Conservation (phyloP, 2,888 invertebrate genomes). For the Chymomyza caudatula region DNA sequence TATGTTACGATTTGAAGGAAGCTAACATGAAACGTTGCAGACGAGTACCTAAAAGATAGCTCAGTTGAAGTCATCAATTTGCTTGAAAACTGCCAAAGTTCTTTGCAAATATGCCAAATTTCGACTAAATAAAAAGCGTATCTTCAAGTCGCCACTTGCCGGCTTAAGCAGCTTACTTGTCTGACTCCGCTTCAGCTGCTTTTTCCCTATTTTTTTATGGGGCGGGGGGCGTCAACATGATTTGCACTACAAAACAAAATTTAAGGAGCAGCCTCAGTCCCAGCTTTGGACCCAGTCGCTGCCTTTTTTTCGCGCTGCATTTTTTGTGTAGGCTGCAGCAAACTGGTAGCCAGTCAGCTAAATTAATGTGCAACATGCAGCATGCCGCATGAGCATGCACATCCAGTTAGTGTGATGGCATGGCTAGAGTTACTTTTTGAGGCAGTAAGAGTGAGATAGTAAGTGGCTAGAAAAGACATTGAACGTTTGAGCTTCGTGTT, state of each 20-base stretch:
- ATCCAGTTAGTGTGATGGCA: not conserved
- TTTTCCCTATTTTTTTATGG: not conserved
- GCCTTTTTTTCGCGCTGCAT: slow-evolving; percentile 72
- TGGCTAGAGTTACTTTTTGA: not conserved
- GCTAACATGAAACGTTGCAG: too few relatives aligned
- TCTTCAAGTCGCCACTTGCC: not conserved
- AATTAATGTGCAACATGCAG: slow-evolving; percentile 48
- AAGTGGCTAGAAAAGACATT: not conserved
- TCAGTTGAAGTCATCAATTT: too few relatives aligned
- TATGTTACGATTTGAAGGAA: too few relatives aligned
- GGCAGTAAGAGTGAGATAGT: not conserved
- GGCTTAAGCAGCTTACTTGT: slow-evolving; percentile 1
- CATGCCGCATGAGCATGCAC: not conserved
- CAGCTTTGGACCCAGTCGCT: slow-evolving; percentile 7
- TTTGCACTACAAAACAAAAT: slow-evolving; percentile 66
- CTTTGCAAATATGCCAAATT: too few relatives aligned
- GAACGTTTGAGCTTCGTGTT: slow-evolving; percentile 38
- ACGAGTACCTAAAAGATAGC: too few relatives aligned
- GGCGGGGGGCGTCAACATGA: slow-evolving; percentile 57
- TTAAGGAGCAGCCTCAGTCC: slow-evolving; percentile 56
- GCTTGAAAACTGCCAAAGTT: too few relatives aligned
- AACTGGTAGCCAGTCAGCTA: slow-evolving; percentile 48
- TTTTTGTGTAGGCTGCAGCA: slow-evolving; percentile 61
- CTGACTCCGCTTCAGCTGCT: not conserved
- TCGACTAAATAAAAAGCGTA: not conserved